Evolutionary conservation across 2,113 vertebrate genomes (phyloP), one percentile per base, ranked within the genome.

Genomic region (Puma concolor): DNA sequence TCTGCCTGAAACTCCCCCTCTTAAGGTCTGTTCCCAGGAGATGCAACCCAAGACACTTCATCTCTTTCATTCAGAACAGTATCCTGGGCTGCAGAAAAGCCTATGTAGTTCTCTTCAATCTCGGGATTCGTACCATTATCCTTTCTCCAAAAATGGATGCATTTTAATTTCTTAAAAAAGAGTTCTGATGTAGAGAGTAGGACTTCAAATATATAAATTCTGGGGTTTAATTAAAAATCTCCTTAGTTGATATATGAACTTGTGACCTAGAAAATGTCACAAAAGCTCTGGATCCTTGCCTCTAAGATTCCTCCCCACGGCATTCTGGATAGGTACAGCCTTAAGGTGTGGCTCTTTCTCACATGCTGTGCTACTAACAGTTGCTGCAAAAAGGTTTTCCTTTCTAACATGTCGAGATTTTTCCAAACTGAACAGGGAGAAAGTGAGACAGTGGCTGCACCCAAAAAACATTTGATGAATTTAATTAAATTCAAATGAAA

Each of bases 401-500:
- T 83, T 88, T 63, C 5, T 52, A 60, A 71, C 95, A 38, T 94
- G 50, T 31, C 81, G 77, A 85, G 41, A n/a, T 41, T 27, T 66
- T 76, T 52, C 10, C 41, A 77, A 95, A 64, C 29, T 69, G 54
- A 79, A 17, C 10, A 25, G 3, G 5, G 25, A 63, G 57, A 15
- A 82, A 66, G 38, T 52, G 17, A 2, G 44, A 29, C 14, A 74
- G 52, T 2, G 7, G n/a, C 5, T 66, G 33, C 25, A 69, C 13
- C 19, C 66, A 93, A 83, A 72, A 77, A 4, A 74, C 8, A 27
- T 36, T 71, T 44, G 57, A 2, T 60, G 83, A 81, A 50, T 67
- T 91, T 79, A 95, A 44, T 64, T 93, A 79, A 88, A 88, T 88
- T 67, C 33, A 93, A 80, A 74, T 93, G 44, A 60, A 91, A 88